A percentile compares a stretch with the other conserved stretches of the same genome.
phyloP scores from a whole-genome alignment of 2,888 invertebrate species.

The Stenolophus ochropezus region DNA sequence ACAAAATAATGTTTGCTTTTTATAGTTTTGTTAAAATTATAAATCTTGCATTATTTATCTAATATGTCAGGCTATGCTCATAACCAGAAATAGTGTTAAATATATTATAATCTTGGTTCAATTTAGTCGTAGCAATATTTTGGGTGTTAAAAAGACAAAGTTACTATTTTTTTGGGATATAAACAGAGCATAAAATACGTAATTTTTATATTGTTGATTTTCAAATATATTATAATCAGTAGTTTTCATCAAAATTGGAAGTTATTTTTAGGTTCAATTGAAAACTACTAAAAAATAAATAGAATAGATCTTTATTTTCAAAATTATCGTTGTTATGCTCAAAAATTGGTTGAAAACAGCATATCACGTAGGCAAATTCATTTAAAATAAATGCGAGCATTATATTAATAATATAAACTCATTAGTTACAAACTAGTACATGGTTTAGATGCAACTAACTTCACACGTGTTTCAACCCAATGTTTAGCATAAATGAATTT shows the following conservation, averaged over 20 bases:
- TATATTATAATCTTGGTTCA: constrained; percentile 45
- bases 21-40: constrained; percentile 41
- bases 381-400: background rate
- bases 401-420: background rate
- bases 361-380: constrained; percentile 25
- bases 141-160: constrained; percentile 44
- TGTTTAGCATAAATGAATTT: background rate
- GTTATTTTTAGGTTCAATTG: constrained; percentile 15
- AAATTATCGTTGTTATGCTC: constrained; percentile 40
- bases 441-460: too few species aligned
- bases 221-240: constrained; percentile 18
- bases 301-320: constrained; percentile 28
- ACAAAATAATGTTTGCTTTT: constrained; percentile 49
- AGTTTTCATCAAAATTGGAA: constrained; percentile 36
- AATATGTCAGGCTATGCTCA: constrained; percentile 42
- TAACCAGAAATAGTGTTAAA: constrained; percentile 29
- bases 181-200: constrained; percentile 44
- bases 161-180: constrained; percentile 31
- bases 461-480: too few species aligned
- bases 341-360: constrained; percentile 46
- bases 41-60: constrained; percentile 22
- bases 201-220: constrained; percentile 36
- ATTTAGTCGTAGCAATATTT: constrained; percentile 51
- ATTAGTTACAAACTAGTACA: too few species aligned
- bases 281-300: constrained; percentile 18